Evolutionary conservation across 2,797 vertebrate genomes (phyloP), one percentile per base, ranked within the genome.

Genomic region (Ateles fusciceps): DNA sequence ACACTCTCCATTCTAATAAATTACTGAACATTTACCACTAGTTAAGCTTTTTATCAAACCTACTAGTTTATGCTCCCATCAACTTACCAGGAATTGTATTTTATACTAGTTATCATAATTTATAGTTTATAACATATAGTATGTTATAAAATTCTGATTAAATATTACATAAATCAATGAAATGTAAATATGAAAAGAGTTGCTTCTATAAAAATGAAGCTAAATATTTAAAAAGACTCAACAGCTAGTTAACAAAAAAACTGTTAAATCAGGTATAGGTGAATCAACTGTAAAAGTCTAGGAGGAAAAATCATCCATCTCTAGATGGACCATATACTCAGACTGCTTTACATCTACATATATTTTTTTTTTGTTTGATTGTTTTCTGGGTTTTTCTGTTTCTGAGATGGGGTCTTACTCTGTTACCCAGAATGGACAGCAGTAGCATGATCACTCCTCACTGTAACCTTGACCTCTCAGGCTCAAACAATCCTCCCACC

Each of bases 151-250:
- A 68, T 68, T 68, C 33, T 33, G 30, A 46, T 59, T 75, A 94
- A 81, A 88, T 74, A 93, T 57, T 85, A 75, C 9, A 83, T 74
- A 90, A 90, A 44, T 76, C 39, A 83, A 87, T 64, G 39, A 95
- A 85, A 78, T 78, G 14, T 79, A 42, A 85, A 28, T 61, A 26
- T 71, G 50, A 89, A 79, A 89, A 75, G 6, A 86, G n/a, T 46
- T 76, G 10, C 74, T 57, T 85, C 91, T 52, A 71, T 22, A 15
- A 81, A 89, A 95, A 89, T 55, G 15, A 52, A 84, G 46, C 64
- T 48, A 39, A 89, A 52, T 48, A 78, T 68, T 85, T 78, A 68
- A 33, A 92, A 96, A 91, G n/a, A 85, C 19, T 76, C 30, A 91
- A 93, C 91, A 55, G 12, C 55, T 61, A 71, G 59, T 55, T 92